Evolutionary conservation across 2,888 invertebrate genomes (phyloP).

Genomic region (Sycophila texana): DNA sequence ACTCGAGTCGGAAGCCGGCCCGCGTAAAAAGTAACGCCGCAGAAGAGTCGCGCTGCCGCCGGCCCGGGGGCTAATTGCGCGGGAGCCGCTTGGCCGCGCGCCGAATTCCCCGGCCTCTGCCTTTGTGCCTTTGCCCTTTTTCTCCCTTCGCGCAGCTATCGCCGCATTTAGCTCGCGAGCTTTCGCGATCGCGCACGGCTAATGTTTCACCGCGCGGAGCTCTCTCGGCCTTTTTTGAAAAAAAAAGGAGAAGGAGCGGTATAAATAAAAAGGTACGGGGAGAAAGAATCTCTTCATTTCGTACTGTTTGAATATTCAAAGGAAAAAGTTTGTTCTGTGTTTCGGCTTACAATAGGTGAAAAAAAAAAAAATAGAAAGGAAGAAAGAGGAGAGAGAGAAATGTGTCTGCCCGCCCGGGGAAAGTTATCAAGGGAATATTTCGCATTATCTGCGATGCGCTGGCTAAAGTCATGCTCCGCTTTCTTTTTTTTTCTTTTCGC

Average conservation of each 20-base stretch:
- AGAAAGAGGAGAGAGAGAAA: conserved; percentile 5
- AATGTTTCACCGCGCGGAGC: not conserved
- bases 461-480: too few species aligned
- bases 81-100: conserved; percentile 36
- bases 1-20: conserved; percentile 15
- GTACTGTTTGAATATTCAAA: conserved; percentile 3
- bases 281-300: conserved; percentile 16
- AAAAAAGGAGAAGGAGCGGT: not conserved
- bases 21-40: conserved; percentile 42
- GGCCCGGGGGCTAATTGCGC: conserved; percentile 35
- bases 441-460: too few species aligned
- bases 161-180: not conserved
- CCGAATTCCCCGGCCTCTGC: conserved; percentile 26
- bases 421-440: too few species aligned
- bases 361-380: too few species aligned
- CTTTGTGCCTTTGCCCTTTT: not conserved
- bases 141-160: not conserved
- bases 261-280: not conserved
- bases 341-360: not conserved
- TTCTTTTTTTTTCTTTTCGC: too few species aligned
- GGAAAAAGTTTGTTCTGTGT: conserved; percentile 21
- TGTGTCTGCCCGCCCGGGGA: not conserved
- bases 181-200: not conserved
- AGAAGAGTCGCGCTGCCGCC: conserved; percentile 14
- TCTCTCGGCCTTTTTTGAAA: conserved; percentile 15